A percentile compares a stretch with the other conserved stretches of the same genome.
phyloP scores from a whole-genome alignment of 2,797 vertebrate species.

The Capromys pilorides region DNA sequence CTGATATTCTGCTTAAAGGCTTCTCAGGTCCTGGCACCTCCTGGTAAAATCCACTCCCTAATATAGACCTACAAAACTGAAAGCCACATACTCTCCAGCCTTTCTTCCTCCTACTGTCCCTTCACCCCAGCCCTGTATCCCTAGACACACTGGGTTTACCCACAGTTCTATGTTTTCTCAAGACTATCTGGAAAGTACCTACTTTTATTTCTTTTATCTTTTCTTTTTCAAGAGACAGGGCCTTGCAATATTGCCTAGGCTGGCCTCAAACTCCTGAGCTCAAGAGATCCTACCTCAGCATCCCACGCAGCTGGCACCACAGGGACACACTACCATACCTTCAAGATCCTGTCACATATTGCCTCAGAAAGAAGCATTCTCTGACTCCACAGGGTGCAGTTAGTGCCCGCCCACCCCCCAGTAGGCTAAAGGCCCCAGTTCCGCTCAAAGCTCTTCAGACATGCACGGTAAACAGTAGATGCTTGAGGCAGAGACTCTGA shows the following conservation, averaged over 20 bases:
- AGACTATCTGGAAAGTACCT: neutral
- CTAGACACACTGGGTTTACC: neutral
- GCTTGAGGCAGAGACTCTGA: neutral
- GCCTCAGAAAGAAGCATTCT: neutral
- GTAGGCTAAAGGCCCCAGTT: neutral
- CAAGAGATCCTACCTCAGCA: neutral
- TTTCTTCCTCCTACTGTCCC: neutral
- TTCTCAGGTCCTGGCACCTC: neutral
- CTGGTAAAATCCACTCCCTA: neutral
- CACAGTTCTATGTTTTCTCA: neutral
- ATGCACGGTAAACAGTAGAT: neutral
- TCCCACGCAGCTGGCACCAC: neutral
- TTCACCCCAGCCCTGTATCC: neutral
- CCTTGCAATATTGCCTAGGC: neutral
- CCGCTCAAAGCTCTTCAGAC: neutral
- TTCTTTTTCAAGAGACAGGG: neutral
- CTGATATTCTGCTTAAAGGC: neutral
- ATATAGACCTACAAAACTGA: neutral
- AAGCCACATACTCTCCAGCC: neutral
- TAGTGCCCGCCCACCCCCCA: neutral
- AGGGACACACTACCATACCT: neutral
- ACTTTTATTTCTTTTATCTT: neutral
- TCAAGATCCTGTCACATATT: neutral
- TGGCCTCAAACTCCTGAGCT: neutral
- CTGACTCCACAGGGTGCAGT: neutral